Evolutionary conservation across 2,113 vertebrate genomes (phyloP).

Genomic region (Meles meles): DNA sequence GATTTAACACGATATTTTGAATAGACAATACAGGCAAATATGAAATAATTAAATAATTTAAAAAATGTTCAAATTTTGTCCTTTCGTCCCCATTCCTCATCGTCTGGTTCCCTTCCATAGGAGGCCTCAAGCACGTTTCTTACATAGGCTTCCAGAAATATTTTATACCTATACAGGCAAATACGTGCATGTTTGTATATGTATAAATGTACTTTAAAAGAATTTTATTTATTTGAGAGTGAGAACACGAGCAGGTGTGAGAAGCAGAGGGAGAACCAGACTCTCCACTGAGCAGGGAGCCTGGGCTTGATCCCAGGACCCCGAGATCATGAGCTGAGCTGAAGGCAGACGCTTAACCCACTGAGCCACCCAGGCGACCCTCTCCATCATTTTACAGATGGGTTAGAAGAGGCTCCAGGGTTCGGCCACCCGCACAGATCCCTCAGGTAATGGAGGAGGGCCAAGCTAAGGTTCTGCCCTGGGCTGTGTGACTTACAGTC

Average conservation of each 20-base stretch:
- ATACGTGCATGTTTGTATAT: background rate
- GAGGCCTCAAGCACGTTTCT: background rate
- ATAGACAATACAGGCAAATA: background rate
- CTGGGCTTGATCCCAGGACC: background rate
- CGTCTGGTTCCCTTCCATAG: background rate
- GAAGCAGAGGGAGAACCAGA: background rate
- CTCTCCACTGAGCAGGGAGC: background rate
- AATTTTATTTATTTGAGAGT: background rate
- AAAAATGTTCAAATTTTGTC: background rate
- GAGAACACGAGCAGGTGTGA: background rate
- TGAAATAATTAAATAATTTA: no score
- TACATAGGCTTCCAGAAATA: background rate
- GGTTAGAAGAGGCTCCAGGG: background rate
- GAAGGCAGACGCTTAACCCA: background rate
- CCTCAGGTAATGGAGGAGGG: accelerated
- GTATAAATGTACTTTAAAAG: background rate
- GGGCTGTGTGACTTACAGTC: background rate
- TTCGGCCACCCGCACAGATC: accelerated
- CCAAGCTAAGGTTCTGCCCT: background rate
- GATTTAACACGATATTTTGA: background rate
- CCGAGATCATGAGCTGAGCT: background rate
- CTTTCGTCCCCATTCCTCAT: background rate
- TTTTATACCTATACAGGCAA: background rate
- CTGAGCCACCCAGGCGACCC: background rate
- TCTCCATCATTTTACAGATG: background rate